A percentile compares a stretch with the other conserved stretches of the same genome.
Evolutionary conservation across 2,888 invertebrate genomes (phyloP).

Genomic region (Macrosoma leucophasiata): DNA sequence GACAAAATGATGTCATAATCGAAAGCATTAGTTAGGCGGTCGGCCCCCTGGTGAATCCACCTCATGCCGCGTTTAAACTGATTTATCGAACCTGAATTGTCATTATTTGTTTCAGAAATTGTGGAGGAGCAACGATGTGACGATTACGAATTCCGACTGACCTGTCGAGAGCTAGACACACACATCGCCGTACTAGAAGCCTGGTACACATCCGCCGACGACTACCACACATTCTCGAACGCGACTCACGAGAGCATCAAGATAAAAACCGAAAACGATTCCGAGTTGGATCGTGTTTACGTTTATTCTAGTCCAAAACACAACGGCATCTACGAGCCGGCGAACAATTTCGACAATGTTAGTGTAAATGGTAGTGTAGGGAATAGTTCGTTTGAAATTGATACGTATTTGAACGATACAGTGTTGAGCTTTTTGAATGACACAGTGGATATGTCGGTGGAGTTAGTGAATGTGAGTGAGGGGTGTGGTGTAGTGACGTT

Average conservation of each 20-base stretch:
- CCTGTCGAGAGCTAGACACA: constrained; percentile 78
- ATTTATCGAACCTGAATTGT: constrained; percentile 8
- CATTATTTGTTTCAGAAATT: constrained; percentile 73
- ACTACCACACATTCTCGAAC: constrained; percentile 46
- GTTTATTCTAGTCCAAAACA: constrained; percentile 68
- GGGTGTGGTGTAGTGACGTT: constrained; percentile 51
- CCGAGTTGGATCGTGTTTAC: constrained; percentile 56
- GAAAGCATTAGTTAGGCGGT: too few relatives aligned
- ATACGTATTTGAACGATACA: constrained; percentile 36
- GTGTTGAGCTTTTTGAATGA: constrained; percentile 36
- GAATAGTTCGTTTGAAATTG: constrained; percentile 27
- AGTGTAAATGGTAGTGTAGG: constrained; percentile 29
- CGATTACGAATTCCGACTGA: constrained; percentile 76
- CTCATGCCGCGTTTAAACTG: too few relatives aligned
- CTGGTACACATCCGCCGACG: constrained; percentile 67
- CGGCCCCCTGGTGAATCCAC: too few relatives aligned
- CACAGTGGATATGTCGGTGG: constrained; percentile 44
- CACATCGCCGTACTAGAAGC: constrained; percentile 79
- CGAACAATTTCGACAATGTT: constrained; percentile 37
- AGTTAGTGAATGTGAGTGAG: constrained; percentile 48
- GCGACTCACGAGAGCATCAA: constrained; percentile 34
- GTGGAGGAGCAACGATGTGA: constrained; percentile 79
- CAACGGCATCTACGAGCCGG: constrained; percentile 53
- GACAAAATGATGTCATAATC: too few relatives aligned
- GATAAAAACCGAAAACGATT: constrained; percentile 57